These are phyloP conservation scores for mouse (Mus musculus) DNA, from an alignment of 2,113 vertebrate species.

Conservation along the genomic window GRCm39 chr2:94777001-94777500, in stretches of 20 bases:
- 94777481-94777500: neutral
- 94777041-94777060: neutral
- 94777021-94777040: neutral
- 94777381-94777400: neutral
- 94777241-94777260: neutral
- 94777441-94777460: neutral
- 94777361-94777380: neutral
- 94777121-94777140: neutral
- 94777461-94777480: neutral
- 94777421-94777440: neutral
- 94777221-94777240: neutral
- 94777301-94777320: neutral
- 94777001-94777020: neutral
- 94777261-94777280: neutral
- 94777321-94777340: neutral
- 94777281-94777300: neutral
- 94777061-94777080: neutral
- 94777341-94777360: neutral
- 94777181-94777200: neutral
- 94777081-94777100: neutral
- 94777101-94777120: neutral
- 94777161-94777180: neutral
- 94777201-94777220: neutral
- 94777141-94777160: conserved; percentile 16
- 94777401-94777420: neutral